phyloP scores from a whole-genome alignment of 2,797 vertebrate species.

The Tiaroga cobitis region DNA sequence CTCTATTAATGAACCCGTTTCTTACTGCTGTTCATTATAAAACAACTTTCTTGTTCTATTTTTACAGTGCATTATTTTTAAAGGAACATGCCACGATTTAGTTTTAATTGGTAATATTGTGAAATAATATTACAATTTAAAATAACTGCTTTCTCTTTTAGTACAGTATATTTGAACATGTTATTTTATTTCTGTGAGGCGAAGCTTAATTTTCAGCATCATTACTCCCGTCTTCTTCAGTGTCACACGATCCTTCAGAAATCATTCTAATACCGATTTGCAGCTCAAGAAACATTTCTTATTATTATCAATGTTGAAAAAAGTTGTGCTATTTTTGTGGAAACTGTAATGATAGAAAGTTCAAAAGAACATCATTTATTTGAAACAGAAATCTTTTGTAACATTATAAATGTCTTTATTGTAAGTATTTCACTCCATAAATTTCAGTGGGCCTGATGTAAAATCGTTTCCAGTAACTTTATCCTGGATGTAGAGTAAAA shows the following conservation, averaged over 20 bases:
- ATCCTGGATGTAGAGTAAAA: constrained; percentile 21
- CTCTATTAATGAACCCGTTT: constrained; percentile 22
- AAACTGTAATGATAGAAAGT: not conserved
- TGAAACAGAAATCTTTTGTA: not conserved
- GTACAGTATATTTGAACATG: not conserved
- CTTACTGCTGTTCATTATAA: constrained; percentile 17
- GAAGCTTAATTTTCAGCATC: not conserved
- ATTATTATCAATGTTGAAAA: not conserved
- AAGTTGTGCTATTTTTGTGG: not conserved
- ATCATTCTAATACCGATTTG: not conserved
- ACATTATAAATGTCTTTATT: not conserved
- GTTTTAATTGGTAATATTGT: not conserved
- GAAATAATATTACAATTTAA: not conserved
- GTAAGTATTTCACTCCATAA: constrained; percentile 5
- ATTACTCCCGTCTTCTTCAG: not conserved
- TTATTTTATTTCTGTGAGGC: not conserved
- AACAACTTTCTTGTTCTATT: constrained; percentile 22
- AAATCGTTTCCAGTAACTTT: constrained; percentile 34
- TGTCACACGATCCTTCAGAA: not conserved
- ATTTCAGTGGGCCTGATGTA: constrained; percentile 6
- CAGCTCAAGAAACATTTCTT: not conserved
- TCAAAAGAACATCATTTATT: not conserved
- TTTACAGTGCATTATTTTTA: constrained; percentile 2
- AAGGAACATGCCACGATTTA: not conserved
- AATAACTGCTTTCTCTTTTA: not conserved